Base-by-base conservation (phyloP, 2,113 vertebrate species). In the Petrocephalus zakoni region DNA sequence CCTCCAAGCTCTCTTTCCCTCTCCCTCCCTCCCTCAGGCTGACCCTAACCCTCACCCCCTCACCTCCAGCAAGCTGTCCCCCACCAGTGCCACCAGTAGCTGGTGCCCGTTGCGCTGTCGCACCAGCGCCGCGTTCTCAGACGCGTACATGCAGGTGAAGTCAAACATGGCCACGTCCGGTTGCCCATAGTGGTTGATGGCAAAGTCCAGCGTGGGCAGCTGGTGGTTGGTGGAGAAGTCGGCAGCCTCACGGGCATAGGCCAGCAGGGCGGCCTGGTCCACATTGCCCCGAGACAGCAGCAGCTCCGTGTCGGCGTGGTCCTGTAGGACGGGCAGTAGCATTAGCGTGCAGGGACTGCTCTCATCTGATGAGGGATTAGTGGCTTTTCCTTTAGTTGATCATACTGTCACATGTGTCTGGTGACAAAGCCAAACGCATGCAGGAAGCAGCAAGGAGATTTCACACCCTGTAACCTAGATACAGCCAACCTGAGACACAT, bases 101-200 rank as follows among this genome's bases (percentile, higher is more conserved):
- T 96, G 95, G 91, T 99, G 98, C 17, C 97, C 96, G 0, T 96
- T 93, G 90, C 97, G 96, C 90, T 99, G 97, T 37, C 98, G 97
- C 90, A 99, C 96, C 91, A 99, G 94, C 0, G 98, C 98, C 0
- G 98, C 98, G 0, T 99, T 99, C 94, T 99, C 98, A 0, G 98
- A 99, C 0, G 98, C 98, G 0, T 99, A 99, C 98, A 99, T 99
- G 93, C 98, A 99, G 0, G 98, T 99, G 93, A 99, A 99, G 94
- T 99, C 98, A 34, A 99, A 99, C 98, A 99, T 99, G 93, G 98
- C 98, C 53, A 99, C 98, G 0, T 99, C 98, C 0, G 98, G 98
- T 94, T 98, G 98, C 34, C 98, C 98, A 0, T 99, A 99, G 92
- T 99, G 98, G 92, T 99, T 99, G 93, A 99, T 99, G 94, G 98